Base-by-base conservation (phyloP, 2,888 invertebrate species). In the Macrophya annulata region DNA sequence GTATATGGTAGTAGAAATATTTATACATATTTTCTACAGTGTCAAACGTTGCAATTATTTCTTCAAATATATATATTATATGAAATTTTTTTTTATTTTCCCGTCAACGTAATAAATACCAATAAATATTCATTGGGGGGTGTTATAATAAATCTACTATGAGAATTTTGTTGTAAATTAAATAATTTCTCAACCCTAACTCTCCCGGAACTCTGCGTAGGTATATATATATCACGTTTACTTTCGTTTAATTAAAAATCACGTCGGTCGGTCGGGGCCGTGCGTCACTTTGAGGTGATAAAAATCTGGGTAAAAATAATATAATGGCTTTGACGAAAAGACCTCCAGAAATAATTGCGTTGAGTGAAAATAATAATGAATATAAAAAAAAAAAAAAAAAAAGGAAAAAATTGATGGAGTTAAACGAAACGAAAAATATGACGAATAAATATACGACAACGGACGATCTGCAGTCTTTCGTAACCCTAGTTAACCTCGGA, bases 401-500 rank as follows among this genome's bases (percentile, higher is more conserved):
- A 65, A 31, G 31, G 15, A 21, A 25, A 68, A 17, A 68, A 31
- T 9, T 21, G 68, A 31, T 31, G 15, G 4, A 31, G 37, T 71
- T 40, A n/a, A 45, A 74, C 72, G 45, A 45, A 72, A 72, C 40
- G n/a, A 72, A 43, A 72, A 43, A 43, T 43, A 72, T 72, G 72
- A 45, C 45, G 72, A 45, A 43, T 21, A 72, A 72, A 45, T 74
- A 74, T 25, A 74, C 72, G 45, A 45, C 21, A 10, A n/a, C 40
- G 71, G 15, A 71, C 17, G 17, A 31, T 3, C n/a, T 9, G 17
- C 3, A 68, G 31, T 68, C 68, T 37, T 74, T 45, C 72, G 72
- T 74, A 74, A 74, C 72, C 72, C 45, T 74, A 21, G 72, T 74
- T 74, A 74, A 74, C 72, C 72, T 43, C n/a, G 72, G 45, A 4